Evolutionary conservation across 1,140 invertebrate genomes (phyloP), one percentile per base, ranked within the genome.

Genomic region (Diorhabda elongata): DNA sequence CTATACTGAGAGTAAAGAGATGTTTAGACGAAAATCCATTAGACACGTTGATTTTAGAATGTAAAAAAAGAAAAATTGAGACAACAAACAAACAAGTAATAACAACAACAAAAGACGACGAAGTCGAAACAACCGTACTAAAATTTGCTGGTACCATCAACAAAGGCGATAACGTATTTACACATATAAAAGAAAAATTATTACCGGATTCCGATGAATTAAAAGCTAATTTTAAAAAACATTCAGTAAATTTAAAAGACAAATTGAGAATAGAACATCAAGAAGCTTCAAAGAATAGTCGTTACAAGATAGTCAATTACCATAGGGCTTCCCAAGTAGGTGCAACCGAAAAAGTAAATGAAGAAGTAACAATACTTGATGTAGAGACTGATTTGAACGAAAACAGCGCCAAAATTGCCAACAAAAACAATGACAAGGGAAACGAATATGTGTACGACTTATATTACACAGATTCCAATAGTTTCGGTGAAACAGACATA

Each of bases 91-190:
- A 78, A 44, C 5, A 43, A 66, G 58, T 60, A 3, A 26, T 26
- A 3, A 71, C 73, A 60, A 42, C 56, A 3, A 63, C 74, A 9
- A 65, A 78, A 44, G 4, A 43, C 65, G 58, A 59, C 3, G 44
- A 66, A n/a, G 58, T 70, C 4, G 42, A 69, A 4, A 63, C 56
- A 7, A 78, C 85, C 56, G 78, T 87, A 64, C 75, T 87, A 0
- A 85, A 85, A 74, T 86, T 87, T 75, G 85, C 85, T 41, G 85
- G 85, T 69, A 87, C 86, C 9, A 74, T 86, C 4, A 74, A 84
- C 58, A 64, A 69, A 76, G 80, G 77, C 75, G 79, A 64, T 82
- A 83, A 79, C 68, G 52, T 70, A 58, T 61, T 62, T 4, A 65
- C 81, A 56, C 77, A 83, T 60, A 61, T 85, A 3, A 78, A 76